Evolutionary conservation across 2,113 vertebrate genomes (phyloP), one percentile per base, ranked within the genome.

Genomic region (Rousettus leschenaultii): DNA sequence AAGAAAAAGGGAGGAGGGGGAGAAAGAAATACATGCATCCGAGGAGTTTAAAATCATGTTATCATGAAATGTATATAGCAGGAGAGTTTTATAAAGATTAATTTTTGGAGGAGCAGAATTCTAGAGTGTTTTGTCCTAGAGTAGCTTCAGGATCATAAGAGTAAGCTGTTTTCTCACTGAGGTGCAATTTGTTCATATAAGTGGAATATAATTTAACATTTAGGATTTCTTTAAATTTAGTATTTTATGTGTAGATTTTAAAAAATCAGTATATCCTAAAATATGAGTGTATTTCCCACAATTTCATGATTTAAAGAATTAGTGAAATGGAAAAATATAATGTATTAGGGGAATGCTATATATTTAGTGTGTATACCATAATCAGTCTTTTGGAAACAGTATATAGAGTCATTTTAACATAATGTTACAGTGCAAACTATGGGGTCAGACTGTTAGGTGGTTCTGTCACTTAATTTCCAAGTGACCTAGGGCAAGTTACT

Each of bases 221-320:
- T 92, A 92, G 15, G 19, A 33, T 91, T 77, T 66, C 18, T 53
- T 94, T 89, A 91, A 92, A 63, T 74, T 86, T 92, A 18, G 24
- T 83, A 43, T 91, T 96, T 85, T 57, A 68, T 74, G 65, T 57
- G 26, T 19, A 48, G 30, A 43, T 55, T 73, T 55, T 51, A 51
- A 51, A 95, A 92, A 78, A 89, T 88, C 55, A 78, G 68, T 89
- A 2, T 77, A 40, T 83, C 79, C 82, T 88, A 92, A 95, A 94
- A 43, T 87, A 59, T 24, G n/a, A 48, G 28, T 85, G 1, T 57
- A 77, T 86, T 70, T 87, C 12, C 6, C 5, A 38, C 3, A 77
- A 16, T 87, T 71, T 87, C 10, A 92, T 12, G 61, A 68, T 87
- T 84, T 85, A 74, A 89, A 87, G 70, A 77, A 66, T 70, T 87